A percentile compares a stretch with the other conserved stretches of the same genome.
These are phyloP conservation scores for Machimus rusticus DNA, from an alignment of 2,888 invertebrate species.

Conservation along the genomic window DNA sequence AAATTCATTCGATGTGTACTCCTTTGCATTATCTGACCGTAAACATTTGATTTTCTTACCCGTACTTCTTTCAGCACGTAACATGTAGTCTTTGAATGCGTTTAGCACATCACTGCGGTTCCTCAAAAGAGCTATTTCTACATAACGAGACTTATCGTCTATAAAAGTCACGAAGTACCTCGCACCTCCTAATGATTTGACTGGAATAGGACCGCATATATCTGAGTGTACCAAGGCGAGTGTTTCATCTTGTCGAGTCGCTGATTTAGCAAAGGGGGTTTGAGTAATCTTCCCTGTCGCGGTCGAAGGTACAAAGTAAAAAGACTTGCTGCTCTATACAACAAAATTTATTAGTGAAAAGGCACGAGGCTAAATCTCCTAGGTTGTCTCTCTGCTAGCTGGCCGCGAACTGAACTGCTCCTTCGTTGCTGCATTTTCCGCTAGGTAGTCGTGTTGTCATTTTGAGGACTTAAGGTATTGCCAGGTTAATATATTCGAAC, in stretches of 20 bases:
- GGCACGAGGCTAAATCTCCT: no score
- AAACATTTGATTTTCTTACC: not conserved
- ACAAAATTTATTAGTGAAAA: no score
- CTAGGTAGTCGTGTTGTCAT: no score
- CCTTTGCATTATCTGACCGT: conserved; percentile 36
- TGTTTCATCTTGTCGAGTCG: not conserved
- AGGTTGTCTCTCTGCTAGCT: no score
- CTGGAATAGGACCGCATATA: conserved; percentile 21
- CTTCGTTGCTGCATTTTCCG: no score
- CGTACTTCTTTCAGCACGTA: not conserved
- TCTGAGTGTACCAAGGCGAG: not conserved
- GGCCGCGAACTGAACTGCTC: no score
- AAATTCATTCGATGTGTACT: conserved; percentile 20
- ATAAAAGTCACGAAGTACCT: conserved; percentile 42
- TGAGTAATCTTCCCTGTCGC: not conserved
- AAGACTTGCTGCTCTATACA: no score
- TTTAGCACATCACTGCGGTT: conserved; percentile 30
- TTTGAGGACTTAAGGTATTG: no score
- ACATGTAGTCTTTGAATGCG: not conserved
- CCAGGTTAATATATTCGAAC: no score
- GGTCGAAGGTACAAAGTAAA: no score
- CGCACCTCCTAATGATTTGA: not conserved
- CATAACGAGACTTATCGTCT: conserved; percentile 41
- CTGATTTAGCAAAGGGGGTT: conserved; percentile 22
- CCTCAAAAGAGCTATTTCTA: conserved; percentile 35